Percentiles rank a stretch among this genome's conserved stretches.
Evolutionary conservation across 2,888 invertebrate genomes (phyloP).

Genomic region (Euclidia mi): DNA sequence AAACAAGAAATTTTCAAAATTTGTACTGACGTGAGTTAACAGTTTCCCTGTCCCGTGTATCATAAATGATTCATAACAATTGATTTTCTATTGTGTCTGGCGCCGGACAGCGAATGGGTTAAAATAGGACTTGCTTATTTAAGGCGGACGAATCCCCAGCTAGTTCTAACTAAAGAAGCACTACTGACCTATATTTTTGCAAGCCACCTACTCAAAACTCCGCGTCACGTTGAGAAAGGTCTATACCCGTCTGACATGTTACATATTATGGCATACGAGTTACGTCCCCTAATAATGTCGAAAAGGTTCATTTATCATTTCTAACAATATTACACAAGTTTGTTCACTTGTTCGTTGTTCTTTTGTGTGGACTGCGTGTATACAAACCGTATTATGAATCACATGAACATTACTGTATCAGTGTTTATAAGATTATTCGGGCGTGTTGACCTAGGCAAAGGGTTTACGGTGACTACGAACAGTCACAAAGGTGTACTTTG

Average conservation of each 20-base stretch:
- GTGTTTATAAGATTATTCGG: constrained; percentile 34
- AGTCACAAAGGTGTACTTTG: no score
- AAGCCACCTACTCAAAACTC: no score
- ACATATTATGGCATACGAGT: constrained; percentile 57
- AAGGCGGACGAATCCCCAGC: no score
- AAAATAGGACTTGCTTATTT: no score
- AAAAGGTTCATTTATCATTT: constrained; percentile 71
- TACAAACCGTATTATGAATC: constrained; percentile 12
- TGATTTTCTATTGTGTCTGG: no score
- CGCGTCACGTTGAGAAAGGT: constrained; percentile 34
- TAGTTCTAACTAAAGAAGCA: no score
- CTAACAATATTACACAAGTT: constrained; percentile 72
- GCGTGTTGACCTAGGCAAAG: constrained; percentile 24
- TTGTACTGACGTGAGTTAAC: no score
- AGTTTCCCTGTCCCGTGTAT: no score
- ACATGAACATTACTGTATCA: constrained; percentile 25
- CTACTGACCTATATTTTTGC: no score
- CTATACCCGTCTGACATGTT: constrained; percentile 48
- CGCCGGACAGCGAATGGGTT: no score
- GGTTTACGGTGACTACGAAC: constrained; percentile 7
- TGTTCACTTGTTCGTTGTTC: constrained; percentile 57
- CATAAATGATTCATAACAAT: no score
- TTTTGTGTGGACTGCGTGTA: constrained; percentile 32
- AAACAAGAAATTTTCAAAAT: no score
- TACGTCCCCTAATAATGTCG: constrained; percentile 65